Base-by-base conservation (phyloP, 1,140 invertebrate species). In the Lamellibrachia luymesi region DNA sequence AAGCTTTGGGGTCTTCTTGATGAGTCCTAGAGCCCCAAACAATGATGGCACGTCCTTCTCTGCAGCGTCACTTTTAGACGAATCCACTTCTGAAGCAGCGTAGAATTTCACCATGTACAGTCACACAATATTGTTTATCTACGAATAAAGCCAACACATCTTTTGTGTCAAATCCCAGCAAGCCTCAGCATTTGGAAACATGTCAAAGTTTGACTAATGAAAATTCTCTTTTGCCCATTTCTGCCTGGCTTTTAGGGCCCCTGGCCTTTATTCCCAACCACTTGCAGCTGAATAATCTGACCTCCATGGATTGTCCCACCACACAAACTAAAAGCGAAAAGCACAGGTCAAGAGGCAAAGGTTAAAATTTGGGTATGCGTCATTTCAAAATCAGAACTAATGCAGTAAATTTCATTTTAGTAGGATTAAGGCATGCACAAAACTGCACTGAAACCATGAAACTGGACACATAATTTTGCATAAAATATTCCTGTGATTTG, bases 11-110 rank as follows among this genome's bases (percentile, higher is more conserved):
- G 64, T 94, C 93, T 95, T 96, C 94, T 96, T 95, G 0, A 96
- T 95, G 27, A 96, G 94, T 49, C 96, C 96, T 50, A 96, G 94
- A 1, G 95, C 95, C 93, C 95, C 96, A 6, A 96, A 94, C 7
- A 96, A 92, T 4, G 95, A 95, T 4, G 95, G 22, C 13, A 94
- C 92, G 94, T 95, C 51, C 93, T 94, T 49, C 95, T 93, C 4
- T 94, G 95, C 80, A 95, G 94, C 80, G 80, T 90, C 52, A 94
- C 93, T 93, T 51, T 93, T 80, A 2, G 64, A 80, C 25, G 64
- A 80, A 80, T 80, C 64, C 64, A 80, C 25, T 80, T 22, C 64
- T 80, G 64, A 80, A 80, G 64, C 64, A 80, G 64, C 64, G 1
- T 17, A 8, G 17, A 8, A 80, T 80, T 1, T 80, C 13, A 80